phyloP scores from a whole-genome alignment of 2,113 vertebrate genomes.

The Odontophorus gujanensis region DNA sequence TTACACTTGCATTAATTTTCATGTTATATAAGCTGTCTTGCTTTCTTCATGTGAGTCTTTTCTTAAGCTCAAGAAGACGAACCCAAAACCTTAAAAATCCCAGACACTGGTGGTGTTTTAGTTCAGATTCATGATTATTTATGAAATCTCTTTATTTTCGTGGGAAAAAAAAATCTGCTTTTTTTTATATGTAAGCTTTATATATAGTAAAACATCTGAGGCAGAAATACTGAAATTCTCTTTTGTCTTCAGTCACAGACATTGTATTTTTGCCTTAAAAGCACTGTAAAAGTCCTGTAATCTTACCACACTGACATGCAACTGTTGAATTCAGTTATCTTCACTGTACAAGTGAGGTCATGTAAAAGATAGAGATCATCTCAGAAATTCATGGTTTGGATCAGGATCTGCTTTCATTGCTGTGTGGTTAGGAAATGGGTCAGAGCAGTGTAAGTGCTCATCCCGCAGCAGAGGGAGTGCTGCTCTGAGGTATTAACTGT shows the following conservation, averaged over 20 bases:
- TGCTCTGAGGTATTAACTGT: background rate
- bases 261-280: background rate
- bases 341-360: background rate
- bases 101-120: background rate
- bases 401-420: background rate
- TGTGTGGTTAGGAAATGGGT: background rate
- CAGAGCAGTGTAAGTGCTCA: background rate
- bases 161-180: background rate
- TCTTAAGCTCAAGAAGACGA: background rate
- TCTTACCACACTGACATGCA: background rate
- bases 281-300: background rate
- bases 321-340: background rate
- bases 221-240: background rate
- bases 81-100: background rate
- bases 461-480: background rate
- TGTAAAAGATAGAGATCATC: background rate
- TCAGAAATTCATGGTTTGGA: background rate
- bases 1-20: background rate
- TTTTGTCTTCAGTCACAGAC: background rate
- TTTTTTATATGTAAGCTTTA: background rate
- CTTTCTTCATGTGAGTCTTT: background rate
- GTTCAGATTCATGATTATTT: background rate
- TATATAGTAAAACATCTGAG: background rate
- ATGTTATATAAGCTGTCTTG: rapidly evolving
- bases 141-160: background rate